Percentiles rank a stretch among this genome's conserved stretches.
phyloP scores from a whole-genome alignment of 1,140 invertebrate species.

The Yoshiicerus persimilis region DNA sequence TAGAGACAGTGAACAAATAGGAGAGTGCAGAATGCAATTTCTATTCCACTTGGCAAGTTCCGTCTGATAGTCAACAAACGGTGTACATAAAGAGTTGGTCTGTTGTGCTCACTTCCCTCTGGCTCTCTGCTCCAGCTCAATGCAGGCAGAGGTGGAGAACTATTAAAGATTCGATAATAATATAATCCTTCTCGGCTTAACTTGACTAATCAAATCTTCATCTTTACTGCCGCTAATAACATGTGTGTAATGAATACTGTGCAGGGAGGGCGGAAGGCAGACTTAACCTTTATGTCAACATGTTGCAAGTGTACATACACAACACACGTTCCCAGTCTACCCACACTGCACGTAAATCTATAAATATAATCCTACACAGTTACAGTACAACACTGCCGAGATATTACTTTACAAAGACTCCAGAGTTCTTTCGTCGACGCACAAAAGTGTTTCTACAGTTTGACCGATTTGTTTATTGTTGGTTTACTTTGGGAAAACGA shows the following conservation, averaged over 20 bases:
- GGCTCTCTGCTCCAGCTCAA: neutral
- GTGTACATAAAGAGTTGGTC: neutral
- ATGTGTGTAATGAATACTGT: conserved; percentile 15
- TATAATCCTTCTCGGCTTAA: neutral
- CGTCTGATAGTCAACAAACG: neutral
- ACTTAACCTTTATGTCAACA: neutral
- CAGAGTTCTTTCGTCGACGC: no score
- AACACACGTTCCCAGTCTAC: neutral
- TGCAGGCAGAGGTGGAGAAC: neutral
- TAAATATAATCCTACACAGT: neutral
- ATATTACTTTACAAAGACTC: no score
- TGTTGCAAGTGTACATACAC: neutral
- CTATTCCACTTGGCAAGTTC: neutral
- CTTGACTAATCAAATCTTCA: conserved; percentile 18
- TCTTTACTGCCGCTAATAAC: conserved; percentile 19
- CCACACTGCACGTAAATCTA: neutral
- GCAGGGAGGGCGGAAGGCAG: neutral
- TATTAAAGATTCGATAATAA: conserved; percentile 9
- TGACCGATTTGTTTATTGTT: no score
- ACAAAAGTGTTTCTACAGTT: no score
- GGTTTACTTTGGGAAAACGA: no score
- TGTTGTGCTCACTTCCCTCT: neutral
- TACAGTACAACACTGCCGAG: neutral
- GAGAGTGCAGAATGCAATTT: neutral
- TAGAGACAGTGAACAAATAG: neutral